These are phyloP conservation scores for Condylura cristata DNA, from an alignment of 2,113 vertebrate species.

Conservation along the genomic window DNA sequence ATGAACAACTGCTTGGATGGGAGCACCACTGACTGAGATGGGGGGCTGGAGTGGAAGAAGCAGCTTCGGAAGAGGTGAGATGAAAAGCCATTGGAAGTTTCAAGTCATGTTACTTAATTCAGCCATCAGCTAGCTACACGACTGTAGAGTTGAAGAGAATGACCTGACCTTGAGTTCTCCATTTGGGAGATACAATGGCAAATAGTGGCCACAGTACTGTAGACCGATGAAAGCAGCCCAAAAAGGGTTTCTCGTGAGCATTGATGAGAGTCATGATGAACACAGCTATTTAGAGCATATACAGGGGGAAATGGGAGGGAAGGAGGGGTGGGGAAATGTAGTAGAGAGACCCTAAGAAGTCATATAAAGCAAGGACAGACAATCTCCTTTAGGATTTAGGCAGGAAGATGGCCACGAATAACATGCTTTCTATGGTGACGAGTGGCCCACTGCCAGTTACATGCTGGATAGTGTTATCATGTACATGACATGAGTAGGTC, in stretches of 20 bases:
- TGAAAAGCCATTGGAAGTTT: background rate
- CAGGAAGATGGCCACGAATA: background rate
- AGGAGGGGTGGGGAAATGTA: background rate
- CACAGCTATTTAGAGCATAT: background rate
- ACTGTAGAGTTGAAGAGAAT: background rate
- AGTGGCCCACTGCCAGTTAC: background rate
- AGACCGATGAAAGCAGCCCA: background rate
- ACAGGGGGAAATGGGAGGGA: too few relatives aligned
- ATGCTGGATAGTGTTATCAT: background rate
- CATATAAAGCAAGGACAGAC: background rate
- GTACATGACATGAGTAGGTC: background rate
- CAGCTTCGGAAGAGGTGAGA: background rate
- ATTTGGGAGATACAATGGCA: background rate
- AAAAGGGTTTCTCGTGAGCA: background rate
- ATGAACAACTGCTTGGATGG: background rate
- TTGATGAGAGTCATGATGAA: background rate
- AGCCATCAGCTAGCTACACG: background rate
- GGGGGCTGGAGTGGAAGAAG: accelerated
- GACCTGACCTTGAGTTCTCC: background rate
- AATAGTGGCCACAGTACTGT: background rate
- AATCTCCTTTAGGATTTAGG: background rate
- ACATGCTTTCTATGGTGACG: background rate
- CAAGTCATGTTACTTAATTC: background rate
- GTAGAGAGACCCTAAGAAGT: background rate
- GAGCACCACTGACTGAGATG: background rate